phyloP scores from a whole-genome alignment of 2,888 invertebrate genomes.

The Pristionchus fissidentatus region DNA sequence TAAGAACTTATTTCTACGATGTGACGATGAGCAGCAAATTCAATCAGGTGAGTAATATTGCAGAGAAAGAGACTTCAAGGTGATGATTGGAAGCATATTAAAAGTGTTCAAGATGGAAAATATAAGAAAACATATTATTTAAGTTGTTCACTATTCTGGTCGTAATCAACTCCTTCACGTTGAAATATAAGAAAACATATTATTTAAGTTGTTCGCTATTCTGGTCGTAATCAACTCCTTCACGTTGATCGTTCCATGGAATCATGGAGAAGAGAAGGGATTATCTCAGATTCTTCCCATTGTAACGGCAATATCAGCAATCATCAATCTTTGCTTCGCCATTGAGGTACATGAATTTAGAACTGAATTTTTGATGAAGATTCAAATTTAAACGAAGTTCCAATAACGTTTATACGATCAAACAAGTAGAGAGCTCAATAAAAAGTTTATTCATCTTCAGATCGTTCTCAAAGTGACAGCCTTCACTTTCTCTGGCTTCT shows the following conservation, averaged over 20 bases:
- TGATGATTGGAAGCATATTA: neutral
- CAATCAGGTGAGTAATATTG: slow-evolving; percentile 79
- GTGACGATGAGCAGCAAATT: slow-evolving; percentile 96
- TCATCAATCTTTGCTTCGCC: slow-evolving; percentile 92
- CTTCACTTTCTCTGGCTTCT: slow-evolving; percentile 96
- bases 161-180: slow-evolving; percentile 89
- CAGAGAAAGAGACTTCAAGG: neutral
- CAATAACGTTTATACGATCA: neutral
- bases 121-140: neutral
- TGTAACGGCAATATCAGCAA: slow-evolving; percentile 88
- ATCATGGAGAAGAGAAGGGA: slow-evolving; percentile 81
- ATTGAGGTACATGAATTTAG: slow-evolving; percentile 81
- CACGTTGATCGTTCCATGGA: slow-evolving; percentile 81
- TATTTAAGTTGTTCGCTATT: slow-evolving; percentile 84
- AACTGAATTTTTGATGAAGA: neutral
- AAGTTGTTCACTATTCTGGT: slow-evolving; percentile 90
- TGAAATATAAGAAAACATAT: slow-evolving; percentile 76
- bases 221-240: slow-evolving; percentile 94
- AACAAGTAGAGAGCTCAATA: neutral
- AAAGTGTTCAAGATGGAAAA: neutral
- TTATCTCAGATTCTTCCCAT: slow-evolving; percentile 82
- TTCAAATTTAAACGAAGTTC: neutral
- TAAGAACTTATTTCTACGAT: slow-evolving; percentile 95
- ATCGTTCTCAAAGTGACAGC: slow-evolving; percentile 98
- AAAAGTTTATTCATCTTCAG: slow-evolving; percentile 61